Evolutionary conservation across 2,797 vertebrate genomes (phyloP).

Genomic region (Balearica regulorum): DNA sequence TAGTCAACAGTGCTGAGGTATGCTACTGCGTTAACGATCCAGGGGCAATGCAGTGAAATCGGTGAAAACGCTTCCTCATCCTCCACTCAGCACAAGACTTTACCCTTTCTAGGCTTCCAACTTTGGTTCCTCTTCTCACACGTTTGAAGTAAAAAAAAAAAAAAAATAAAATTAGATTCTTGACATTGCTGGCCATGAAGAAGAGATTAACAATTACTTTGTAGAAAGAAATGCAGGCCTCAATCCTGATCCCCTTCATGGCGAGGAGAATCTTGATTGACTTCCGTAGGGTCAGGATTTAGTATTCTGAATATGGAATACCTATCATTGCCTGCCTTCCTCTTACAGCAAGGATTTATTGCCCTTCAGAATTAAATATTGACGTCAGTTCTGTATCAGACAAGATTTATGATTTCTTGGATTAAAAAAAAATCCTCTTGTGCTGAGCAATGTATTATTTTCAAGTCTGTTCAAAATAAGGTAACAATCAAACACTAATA

Average conservation of each 20-base stretch:
- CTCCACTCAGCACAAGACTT: neutral
- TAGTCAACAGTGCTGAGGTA: constrained; percentile 8
- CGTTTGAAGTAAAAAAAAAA: neutral
- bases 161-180: neutral
- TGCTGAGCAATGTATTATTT: neutral
- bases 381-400: constrained; percentile 28
- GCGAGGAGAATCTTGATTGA: constrained; percentile 9
- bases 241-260: neutral
- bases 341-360: constrained; percentile 35
- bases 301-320: constrained; percentile 19
- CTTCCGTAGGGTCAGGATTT: constrained; percentile 10
- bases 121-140: neutral
- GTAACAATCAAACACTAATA: neutral
- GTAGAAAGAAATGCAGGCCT: neutral
- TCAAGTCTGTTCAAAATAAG: neutral
- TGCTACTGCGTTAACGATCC: neutral
- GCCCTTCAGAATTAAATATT: constrained; percentile 47
- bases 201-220: neutral
- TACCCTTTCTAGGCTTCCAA: neutral
- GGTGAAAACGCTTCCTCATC: neutral
- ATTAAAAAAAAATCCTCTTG: neutral
- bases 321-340: constrained; percentile 12
- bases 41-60: neutral
- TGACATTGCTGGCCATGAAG: neutral
- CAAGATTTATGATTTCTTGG: constrained; percentile 11